Evolutionary conservation across 2,113 vertebrate genomes (phyloP).

Genomic region (Sylvia atricapilla): DNA sequence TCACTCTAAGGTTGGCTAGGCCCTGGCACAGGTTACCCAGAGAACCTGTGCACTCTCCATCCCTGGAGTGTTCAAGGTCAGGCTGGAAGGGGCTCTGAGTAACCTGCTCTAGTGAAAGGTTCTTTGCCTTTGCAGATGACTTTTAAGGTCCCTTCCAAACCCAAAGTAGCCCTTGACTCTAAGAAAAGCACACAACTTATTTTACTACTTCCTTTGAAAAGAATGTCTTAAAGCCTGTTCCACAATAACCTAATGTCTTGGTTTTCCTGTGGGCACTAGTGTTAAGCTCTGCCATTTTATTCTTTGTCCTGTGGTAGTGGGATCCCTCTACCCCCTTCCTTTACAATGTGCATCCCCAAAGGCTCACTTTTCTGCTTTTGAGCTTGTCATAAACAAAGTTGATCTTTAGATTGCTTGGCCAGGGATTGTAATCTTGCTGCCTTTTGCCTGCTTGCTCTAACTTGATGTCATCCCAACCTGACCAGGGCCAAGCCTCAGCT

Average conservation of each 20-base stretch:
- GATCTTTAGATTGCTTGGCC: neutral
- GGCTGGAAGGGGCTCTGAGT: neutral
- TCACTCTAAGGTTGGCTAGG: neutral
- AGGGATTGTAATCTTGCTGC: neutral
- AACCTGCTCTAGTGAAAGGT: neutral
- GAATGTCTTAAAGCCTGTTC: neutral
- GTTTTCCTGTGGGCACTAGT: neutral
- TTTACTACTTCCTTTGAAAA: constrained; percentile 17
- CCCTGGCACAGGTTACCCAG: neutral
- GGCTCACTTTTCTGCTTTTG: neutral
- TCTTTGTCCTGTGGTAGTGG: neutral
- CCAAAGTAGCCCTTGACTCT: neutral
- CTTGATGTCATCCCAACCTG: neutral
- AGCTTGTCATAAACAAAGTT: neutral
- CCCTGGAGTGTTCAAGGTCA: neutral
- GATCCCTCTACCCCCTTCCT: neutral
- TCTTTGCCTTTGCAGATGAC: neutral
- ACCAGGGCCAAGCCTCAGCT: neutral
- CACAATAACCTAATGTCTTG: neutral
- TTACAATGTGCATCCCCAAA: neutral
- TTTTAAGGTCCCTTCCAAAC: neutral
- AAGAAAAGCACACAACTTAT: neutral
- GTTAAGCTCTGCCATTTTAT: neutral
- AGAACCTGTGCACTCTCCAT: neutral
- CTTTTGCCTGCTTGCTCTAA: neutral